Evolutionary conservation across 2,113 vertebrate species (phyloP).

Genomic region (Gasterosteus aculeatus): DNA sequence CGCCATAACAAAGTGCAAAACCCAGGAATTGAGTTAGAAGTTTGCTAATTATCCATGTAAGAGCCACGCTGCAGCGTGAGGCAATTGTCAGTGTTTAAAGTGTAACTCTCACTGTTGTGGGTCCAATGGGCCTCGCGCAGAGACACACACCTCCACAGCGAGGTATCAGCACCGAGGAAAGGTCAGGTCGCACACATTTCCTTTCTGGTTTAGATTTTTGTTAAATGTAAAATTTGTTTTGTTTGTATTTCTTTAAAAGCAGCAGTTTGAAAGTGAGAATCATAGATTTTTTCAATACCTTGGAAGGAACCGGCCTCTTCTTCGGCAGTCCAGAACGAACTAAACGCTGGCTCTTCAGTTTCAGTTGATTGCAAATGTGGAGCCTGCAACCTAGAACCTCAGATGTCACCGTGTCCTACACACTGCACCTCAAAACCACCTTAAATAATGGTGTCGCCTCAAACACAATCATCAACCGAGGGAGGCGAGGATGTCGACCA

Average conservation of each 20-base stretch:
- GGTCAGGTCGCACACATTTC: no score
- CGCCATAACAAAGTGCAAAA: slow-evolving; percentile 17
- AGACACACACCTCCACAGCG: neutral
- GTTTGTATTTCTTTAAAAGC: no score
- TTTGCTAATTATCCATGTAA: slow-evolving; percentile 27
- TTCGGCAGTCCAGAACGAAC: neutral
- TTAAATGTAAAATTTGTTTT: no score
- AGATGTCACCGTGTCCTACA: neutral
- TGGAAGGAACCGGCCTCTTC: neutral
- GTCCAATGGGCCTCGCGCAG: neutral
- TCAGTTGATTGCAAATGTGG: neutral
- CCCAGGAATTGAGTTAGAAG: slow-evolving; percentile 18
- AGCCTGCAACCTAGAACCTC: neutral
- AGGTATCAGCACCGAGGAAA: no score
- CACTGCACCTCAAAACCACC: neutral
- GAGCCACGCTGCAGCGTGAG: slow-evolving; percentile 31
- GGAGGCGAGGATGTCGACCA: slow-evolving; percentile 48
- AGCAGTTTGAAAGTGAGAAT: neutral
- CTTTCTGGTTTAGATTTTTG: no score
- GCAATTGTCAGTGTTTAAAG: slow-evolving; percentile 21
- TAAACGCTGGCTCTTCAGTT: neutral
- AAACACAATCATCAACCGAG: slow-evolving; percentile 14
- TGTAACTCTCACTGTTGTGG: slow-evolving; percentile 2
- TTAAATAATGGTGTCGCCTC: slow-evolving; percentile 36
- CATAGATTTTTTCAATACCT: no score